These are phyloP conservation scores for Euproctis similis DNA, from an alignment of 2,888 invertebrate genomes.

Conservation along the genomic window DNA sequence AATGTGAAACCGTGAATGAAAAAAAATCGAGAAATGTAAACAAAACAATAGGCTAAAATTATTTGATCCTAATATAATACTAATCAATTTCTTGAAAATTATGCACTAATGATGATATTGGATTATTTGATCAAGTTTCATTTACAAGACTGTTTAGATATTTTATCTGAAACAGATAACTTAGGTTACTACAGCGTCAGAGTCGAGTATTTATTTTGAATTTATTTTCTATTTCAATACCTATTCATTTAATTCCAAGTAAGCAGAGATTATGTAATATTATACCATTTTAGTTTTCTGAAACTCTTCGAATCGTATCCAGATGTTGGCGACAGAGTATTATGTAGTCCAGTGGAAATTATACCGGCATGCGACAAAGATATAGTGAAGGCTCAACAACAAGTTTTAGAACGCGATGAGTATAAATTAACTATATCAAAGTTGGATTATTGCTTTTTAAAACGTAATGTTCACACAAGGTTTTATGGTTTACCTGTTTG, in stretches of 20 bases:
- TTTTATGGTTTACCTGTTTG: constrained; percentile 80
- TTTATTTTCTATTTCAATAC: no score
- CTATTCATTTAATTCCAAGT: no score
- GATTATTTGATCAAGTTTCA: constrained; percentile 79
- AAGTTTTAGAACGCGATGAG: constrained; percentile 59
- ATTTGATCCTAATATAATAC: no score
- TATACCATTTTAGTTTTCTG: constrained; percentile 80
- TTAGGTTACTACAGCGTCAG: constrained; percentile 79
- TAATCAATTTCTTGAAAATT: no score
- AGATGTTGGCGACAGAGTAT: constrained; percentile 79
- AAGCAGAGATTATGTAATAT: no score
- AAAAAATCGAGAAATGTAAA: no score
- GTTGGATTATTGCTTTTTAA: constrained; percentile 55
- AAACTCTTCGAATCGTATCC: constrained; percentile 81
- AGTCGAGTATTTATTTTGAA: no score
- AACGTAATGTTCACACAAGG: constrained; percentile 81
- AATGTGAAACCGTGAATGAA: no score
- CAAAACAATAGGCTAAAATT: no score
- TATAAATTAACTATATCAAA: constrained; percentile 41
- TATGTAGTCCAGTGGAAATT: constrained; percentile 78
- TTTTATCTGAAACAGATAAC: constrained; percentile 77
- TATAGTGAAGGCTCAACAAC: constrained; percentile 77
- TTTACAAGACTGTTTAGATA: constrained; percentile 74
- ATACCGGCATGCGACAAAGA: constrained; percentile 79
- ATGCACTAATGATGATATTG: constrained; percentile 41